Evolutionary conservation across 2,888 invertebrate species (phyloP), one percentile per base, ranked within the genome.

Genomic region (Zootermopsis nevadensis): DNA sequence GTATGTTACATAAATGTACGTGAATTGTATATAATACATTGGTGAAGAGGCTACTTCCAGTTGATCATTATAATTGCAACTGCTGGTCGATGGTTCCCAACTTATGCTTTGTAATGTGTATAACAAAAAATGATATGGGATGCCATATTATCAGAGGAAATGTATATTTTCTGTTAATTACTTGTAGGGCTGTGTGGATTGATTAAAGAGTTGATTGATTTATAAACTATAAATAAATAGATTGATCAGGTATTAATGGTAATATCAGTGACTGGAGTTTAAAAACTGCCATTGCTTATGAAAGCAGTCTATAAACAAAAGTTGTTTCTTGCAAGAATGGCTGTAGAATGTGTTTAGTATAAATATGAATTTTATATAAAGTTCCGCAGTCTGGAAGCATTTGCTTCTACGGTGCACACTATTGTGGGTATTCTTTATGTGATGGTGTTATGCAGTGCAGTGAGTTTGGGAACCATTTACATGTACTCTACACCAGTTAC

Each of bases 21-120:
- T 42, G 31, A 42, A 74, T 15, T 74, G 42, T 74, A 74, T n/a
- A 74, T 74, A 74, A 42, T 19, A 74, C 33, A 38, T 74, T 19
- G 38, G 69, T 33, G 38, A 38, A 74, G 15, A 74, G 24, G 22
- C 12, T 27, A 12, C 38, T 74, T 10, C 19, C 38, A 74, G 24
- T n/a, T 74, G 24, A 1, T 74, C 74, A n/a, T n/a, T 38, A 74
- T 42, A 74, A n/a, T 24, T 38, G 38, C 24, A 74, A 38, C 74
- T 74, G 74, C 38, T 38, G 38, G 74, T 74, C n/a, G 74, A n/a
- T 74, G 74, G 74, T 74, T 74, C 74, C 74, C n/a, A 38, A 35
- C 74, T 74, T n/a, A 15, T 60, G n/a, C 60, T 60, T 60, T n/a
- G n/a, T n/a, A 0, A 27, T 60, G n/a, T 60, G 27, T 60, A 27